Evolutionary conservation across 2,797 vertebrate species (phyloP).

Genomic region (Helostoma temminkii): DNA sequence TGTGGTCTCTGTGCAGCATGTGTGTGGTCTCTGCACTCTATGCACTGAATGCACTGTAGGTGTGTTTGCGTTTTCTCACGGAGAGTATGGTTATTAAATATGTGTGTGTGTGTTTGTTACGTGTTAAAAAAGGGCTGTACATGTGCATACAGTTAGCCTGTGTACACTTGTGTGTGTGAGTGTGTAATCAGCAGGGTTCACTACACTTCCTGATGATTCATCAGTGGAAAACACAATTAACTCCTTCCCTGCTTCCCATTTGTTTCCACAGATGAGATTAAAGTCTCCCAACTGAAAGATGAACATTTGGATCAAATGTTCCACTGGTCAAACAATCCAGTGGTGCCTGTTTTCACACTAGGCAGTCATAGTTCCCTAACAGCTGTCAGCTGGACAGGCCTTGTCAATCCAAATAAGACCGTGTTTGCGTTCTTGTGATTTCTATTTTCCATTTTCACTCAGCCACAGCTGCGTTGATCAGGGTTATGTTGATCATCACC

Average conservation of each 20-base stretch:
- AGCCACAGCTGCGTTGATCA: conserved; percentile 27
- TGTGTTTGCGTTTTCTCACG: not conserved
- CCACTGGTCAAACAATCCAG: conserved; percentile 45
- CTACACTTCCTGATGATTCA: conserved; percentile 72
- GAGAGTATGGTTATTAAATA: not conserved
- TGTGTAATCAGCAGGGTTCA: conserved; percentile 44
- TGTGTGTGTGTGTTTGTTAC: not conserved
- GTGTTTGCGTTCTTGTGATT: not conserved
- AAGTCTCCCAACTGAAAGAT: conserved; percentile 61
- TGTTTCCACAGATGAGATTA: conserved; percentile 72
- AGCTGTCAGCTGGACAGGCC: conserved; percentile 67
- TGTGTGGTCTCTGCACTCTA: conserved; percentile 3
- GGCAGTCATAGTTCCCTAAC: conserved; percentile 35
- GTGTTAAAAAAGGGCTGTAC: too few species aligned
- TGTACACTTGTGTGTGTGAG: conserved; percentile 6
- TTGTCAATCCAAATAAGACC: conserved; percentile 17
- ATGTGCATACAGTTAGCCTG: conserved; percentile 17
- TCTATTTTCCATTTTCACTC: not conserved
- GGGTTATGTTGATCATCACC: conserved; percentile 17
- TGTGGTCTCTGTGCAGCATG: conserved; percentile 5
- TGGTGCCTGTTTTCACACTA: conserved; percentile 53
- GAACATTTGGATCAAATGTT: conserved; percentile 62
- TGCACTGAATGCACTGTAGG: not conserved
- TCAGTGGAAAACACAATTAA: conserved; percentile 72
- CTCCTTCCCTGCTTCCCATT: conserved; percentile 63